Base-by-base conservation (phyloP, 2,113 vertebrate species). In the Phoxinus phoxinus region DNA sequence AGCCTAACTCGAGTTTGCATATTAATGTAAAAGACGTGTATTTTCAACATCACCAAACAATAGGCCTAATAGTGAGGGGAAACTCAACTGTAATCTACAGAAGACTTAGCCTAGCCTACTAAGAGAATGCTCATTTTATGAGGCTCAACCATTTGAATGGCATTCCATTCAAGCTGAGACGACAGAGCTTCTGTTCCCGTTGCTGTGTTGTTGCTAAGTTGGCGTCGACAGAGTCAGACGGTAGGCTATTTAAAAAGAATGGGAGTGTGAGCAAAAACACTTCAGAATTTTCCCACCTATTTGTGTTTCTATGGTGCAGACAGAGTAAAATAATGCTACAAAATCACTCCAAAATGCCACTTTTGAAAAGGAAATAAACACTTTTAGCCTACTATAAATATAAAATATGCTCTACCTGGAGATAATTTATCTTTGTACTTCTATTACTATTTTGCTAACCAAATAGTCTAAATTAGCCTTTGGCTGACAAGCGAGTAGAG, bases 111-210 rank as follows among this genome's bases (percentile, higher is more conserved):
- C n/a, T n/a, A n/a, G n/a, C n/a, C n/a, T n/a, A 30, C 15, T 11
- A 51, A 13, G 48, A 63, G 8, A 21, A 35, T 53, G 9, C 6
- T 71, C 11, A 27, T 72, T 72, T 83, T 72, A 73, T 83, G 86
- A 92, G 90, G 89, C 92, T 58, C 0, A 48, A 88, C 90, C 89
- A 92, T 92, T 4, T 27, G 88, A 85, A 83, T 56, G 65, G 48
- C 81, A 83, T 83, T 72, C 65, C 81, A 25, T 83, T 72, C 32
- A 72, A 25, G 32, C 67, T 25, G 23, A 83, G 30, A 72, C 27
- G 81, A 56, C 81, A 72, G 51, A 72, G 81, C 81, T 83, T 58
- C 65, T 73, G 81, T 83, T 58, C 21, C 15, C 46, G 81, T 83
- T 71, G 67, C 81, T 58, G n/a, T 56, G 81, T 21, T 53, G 81